These are phyloP conservation scores for Chunga burmeisteri DNA, from an alignment of 2,113 vertebrate genomes.

Conservation along the genomic window DNA sequence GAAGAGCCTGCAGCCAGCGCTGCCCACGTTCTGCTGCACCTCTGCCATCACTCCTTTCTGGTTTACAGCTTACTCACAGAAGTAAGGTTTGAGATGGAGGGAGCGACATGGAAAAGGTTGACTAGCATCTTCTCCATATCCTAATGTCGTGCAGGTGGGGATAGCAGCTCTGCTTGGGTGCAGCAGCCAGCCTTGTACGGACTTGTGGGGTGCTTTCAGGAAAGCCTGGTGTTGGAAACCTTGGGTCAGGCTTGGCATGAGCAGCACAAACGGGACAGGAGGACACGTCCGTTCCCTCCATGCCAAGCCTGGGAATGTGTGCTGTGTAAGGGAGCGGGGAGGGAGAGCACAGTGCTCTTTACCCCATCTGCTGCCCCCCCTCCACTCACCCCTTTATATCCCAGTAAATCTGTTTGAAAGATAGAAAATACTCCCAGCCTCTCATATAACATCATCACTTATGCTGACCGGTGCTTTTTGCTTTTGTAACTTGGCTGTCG, in stretches of 20 bases:
- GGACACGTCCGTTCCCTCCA: fast-evolving
- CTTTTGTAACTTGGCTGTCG: fast-evolving
- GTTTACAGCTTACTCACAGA: not conserved
- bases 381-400: not conserved
- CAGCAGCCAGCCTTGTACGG: not conserved
- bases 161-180: not conserved
- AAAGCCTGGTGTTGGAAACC: not conserved
- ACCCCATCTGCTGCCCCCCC: not conserved
- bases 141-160: not conserved
- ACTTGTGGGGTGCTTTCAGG: fast-evolving
- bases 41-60: fast-evolving
- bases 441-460: not conserved
- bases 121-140: not conserved
- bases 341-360: not conserved
- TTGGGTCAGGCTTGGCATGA: fast-evolving
- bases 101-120: not conserved
- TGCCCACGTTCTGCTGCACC: not conserved
- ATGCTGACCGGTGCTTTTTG: not conserved
- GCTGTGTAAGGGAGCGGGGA: not conserved
- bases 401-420: not conserved
- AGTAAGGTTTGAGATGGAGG: not conserved
- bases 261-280: not conserved
- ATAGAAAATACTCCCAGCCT: not conserved
- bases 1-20: not conserved
- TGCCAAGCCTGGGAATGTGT: not conserved